Evolutionary conservation across 1,140 invertebrate species (phyloP).

Genomic region (Rhyacophila brunnea): DNA sequence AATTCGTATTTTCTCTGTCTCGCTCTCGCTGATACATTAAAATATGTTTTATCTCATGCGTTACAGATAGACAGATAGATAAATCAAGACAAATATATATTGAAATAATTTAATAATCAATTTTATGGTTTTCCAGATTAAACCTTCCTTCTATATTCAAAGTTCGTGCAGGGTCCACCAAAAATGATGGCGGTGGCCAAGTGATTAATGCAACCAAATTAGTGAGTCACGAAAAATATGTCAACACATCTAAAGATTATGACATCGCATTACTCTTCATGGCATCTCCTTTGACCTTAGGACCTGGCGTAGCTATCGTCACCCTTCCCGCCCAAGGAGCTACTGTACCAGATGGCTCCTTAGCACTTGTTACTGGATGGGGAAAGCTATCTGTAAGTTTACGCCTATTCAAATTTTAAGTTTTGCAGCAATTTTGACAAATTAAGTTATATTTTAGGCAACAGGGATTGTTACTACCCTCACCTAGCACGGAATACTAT

Average conservation of each 20-base stretch:
- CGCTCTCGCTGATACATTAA: too few relatives aligned
- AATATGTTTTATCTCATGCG: too few relatives aligned
- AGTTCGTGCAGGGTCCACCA: conserved; percentile 2
- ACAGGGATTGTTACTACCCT: too few relatives aligned
- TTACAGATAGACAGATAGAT: too few relatives aligned
- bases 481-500: too few relatives aligned
- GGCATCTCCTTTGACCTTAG: not conserved
- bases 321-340: not conserved
- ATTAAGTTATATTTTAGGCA: not conserved
- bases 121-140: too few relatives aligned
- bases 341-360: not conserved
- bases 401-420: too few relatives aligned
- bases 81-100: too few relatives aligned
- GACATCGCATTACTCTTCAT: not conserved
- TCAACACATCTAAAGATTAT: not conserved
- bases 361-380: conserved; percentile 18
- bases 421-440: not conserved
- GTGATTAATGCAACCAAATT: not conserved
- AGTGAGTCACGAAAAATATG: not conserved
- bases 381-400: not conserved
- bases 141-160: too few relatives aligned
- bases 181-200: conserved; percentile 4
- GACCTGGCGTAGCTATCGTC: not conserved
- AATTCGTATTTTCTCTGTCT: too few relatives aligned
- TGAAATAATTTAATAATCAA: too few relatives aligned